A percentile compares a stretch with the other conserved stretches of the same genome.
Evolutionary conservation across 2,113 vertebrate species (phyloP).

Genomic region (Trinectes maculatus): DNA sequence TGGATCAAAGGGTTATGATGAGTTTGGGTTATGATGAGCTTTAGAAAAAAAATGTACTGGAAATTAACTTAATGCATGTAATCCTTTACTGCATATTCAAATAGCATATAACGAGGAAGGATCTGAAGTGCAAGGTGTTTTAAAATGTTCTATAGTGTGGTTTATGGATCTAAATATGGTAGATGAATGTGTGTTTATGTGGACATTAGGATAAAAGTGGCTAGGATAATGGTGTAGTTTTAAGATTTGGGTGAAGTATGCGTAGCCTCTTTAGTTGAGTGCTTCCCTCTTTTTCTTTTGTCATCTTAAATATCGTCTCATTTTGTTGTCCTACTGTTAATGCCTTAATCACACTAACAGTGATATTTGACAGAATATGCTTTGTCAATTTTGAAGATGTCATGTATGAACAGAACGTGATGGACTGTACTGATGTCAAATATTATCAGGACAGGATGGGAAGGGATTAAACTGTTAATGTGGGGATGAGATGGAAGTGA

Average conservation of each 20-base stretch:
- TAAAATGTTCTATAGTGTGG: neutral
- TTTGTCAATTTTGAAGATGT: slow-evolving; percentile 18
- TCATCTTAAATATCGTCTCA: slow-evolving; percentile 6
- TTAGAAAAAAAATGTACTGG: neutral
- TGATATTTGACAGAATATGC: slow-evolving; percentile 1
- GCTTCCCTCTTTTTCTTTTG: slow-evolving; percentile 1
- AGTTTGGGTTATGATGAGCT: no score
- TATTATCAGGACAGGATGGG: neutral
- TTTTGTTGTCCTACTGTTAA: slow-evolving; percentile 12
- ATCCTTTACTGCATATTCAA: neutral
- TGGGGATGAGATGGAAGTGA: slow-evolving; percentile 18
- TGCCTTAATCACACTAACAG: slow-evolving; percentile 25
- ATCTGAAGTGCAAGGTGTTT: no score
- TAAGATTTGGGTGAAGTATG: neutral
- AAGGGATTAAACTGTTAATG: slow-evolving; percentile 45
- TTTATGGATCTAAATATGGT: neutral
- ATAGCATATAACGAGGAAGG: no score
- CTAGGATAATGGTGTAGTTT: neutral
- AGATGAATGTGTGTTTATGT: neutral
- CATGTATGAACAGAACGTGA: slow-evolving; percentile 39
- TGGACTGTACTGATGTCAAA: slow-evolving; percentile 20
- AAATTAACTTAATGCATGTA: neutral
- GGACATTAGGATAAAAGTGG: neutral
- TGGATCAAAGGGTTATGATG: neutral
- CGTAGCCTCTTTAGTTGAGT: slow-evolving; percentile 5